Conservation (phyloP, 2,113 vertebrate genomes). For the Bos taurus region DNA sequence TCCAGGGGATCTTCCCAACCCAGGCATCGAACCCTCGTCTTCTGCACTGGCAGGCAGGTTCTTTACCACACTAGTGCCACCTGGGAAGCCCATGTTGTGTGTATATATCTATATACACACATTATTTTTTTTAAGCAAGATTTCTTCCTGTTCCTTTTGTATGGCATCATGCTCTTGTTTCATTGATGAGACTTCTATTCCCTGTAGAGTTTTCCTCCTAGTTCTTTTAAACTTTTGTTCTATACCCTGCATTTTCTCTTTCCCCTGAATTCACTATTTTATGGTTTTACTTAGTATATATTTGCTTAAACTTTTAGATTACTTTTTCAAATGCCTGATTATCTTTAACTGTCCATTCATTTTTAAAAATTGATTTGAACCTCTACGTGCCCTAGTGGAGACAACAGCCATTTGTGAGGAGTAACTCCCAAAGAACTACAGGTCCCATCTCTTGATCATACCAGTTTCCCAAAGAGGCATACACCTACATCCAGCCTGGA, state of each 20-base stretch:
- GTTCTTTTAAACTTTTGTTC: neutral
- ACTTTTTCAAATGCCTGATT: neutral
- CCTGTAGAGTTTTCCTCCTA: neutral
- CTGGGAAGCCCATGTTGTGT: neutral
- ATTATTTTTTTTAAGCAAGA: neutral
- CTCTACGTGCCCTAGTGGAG: neutral
- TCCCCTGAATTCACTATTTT: neutral
- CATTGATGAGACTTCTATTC: neutral
- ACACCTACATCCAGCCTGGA: neutral
- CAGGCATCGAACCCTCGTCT: neutral
- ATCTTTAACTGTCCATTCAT: neutral
- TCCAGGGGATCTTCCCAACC: neutral
- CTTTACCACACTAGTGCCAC: neutral
- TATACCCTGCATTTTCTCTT: neutral
- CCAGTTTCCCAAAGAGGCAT: neutral
- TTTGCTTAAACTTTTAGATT: neutral
- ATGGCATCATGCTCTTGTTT: neutral
- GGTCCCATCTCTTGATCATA: neutral
- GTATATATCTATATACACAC: neutral
- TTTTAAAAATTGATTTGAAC: neutral
- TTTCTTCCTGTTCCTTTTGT: neutral
- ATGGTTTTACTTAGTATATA: neutral
- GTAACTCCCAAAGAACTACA: neutral
- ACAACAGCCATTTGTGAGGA: neutral
- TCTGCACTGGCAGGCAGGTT: neutral